phyloP scores from a whole-genome alignment of 2,888 invertebrate genomes.

The Hanleya hanleyi region DNA sequence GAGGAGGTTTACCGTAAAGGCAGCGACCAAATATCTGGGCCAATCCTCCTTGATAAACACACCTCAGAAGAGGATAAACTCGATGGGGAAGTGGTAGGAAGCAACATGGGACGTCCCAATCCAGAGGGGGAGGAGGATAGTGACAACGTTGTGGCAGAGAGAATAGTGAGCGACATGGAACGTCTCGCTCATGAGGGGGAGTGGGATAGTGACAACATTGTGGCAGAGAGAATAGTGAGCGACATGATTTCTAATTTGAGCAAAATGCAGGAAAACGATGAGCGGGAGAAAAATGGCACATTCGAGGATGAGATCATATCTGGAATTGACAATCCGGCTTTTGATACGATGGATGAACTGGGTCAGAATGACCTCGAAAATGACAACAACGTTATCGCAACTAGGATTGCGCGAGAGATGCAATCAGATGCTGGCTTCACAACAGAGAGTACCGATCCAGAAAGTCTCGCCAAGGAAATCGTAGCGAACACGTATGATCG shows the following conservation, averaged over 20 bases:
- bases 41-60: too few species aligned
- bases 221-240: background rate
- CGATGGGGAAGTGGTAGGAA: background rate
- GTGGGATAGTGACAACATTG: background rate
- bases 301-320: too few species aligned
- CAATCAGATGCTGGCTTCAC: background rate
- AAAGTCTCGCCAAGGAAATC: background rate
- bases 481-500: background rate
- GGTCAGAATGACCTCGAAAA: too few species aligned
- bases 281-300: too few species aligned
- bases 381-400: background rate
- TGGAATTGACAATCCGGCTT: too few species aligned
- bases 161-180: background rate
- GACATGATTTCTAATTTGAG: too few species aligned
- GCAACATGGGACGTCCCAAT: background rate
- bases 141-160: constrained; percentile 16
- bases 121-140: background rate
- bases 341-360: background rate
- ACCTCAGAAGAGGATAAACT: constrained; percentile 40
- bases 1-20: background rate
- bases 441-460: background rate
- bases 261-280: too few species aligned
- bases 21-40: background rate
- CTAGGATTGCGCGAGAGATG: background rate
- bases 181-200: background rate